Evolutionary conservation across 1,140 invertebrate species (phyloP), one percentile per base, ranked within the genome.

Genomic region (Rhyzopertha dominica): DNA sequence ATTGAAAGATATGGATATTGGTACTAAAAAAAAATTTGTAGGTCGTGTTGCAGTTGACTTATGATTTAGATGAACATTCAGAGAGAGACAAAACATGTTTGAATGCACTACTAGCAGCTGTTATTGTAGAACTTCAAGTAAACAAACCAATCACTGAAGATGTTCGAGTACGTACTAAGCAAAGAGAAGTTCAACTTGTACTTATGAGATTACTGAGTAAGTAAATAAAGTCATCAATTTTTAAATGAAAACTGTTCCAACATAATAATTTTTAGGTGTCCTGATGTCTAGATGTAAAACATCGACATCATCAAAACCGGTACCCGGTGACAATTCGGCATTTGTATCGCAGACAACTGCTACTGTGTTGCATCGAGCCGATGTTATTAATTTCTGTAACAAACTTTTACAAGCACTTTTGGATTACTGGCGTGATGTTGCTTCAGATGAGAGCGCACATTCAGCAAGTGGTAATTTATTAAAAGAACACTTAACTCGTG

Each of bases 1-100:
- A 26, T 35, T 29, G 34, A 14, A 7, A 14, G 28, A 3, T 43
- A 7, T 25, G 16, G 34, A 20, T 9, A 7, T 18, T 49, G 5
- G 64, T 68, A 34, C 54, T 67, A 1, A 62, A 68, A 58, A 65
- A 69, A 43, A 16, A 47, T 43, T 19, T 37, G 19, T 53, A 88
- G 84, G 86, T 92, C 3, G 71, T 96, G 3, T 71, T 95, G 4
- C 93, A 95, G 82, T 71, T 97, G 19, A 90, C 90, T 3, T 82
- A 84, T 29, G 92, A 96, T 68, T 73, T 96, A 5, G 90, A 95
- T 67, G 83, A 83, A 3, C 81, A 81, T 58, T 81, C 85, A 9
- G 89, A 92, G 51, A 77, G 80, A 30, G 90, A 95, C 56, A 78
- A 80, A 52, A 71, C 74, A 1, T 85, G 85, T 19, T 70, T 95